These are phyloP conservation scores for Dallia pectoralis DNA, from an alignment of 2,797 vertebrate species.

Conservation along the genomic window DNA sequence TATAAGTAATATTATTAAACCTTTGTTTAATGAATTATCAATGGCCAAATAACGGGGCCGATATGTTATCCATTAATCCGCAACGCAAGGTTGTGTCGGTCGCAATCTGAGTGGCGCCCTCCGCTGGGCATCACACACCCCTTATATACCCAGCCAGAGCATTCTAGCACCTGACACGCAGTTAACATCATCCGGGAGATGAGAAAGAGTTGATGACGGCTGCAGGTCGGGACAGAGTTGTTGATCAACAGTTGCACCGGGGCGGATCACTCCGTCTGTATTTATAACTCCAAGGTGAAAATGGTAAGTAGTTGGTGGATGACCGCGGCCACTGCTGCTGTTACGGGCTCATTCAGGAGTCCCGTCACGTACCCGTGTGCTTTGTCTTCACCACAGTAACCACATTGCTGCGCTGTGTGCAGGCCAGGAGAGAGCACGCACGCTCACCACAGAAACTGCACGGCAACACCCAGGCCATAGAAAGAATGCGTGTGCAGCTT, in stretches of 20 bases:
- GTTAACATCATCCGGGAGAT: constrained; percentile 55
- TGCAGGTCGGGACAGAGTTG: constrained; percentile 37
- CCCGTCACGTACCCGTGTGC: constrained; percentile 68
- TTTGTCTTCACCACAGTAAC: constrained; percentile 58
- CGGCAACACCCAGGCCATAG: background rate
- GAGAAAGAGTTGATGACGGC: constrained; percentile 47
- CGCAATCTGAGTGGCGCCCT: constrained; percentile 36
- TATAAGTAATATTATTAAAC: constrained; percentile 2
- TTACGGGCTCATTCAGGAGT: constrained; percentile 62
- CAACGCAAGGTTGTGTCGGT: constrained; percentile 14
- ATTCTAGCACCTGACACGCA: constrained; percentile 53
- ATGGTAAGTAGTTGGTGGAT: constrained; percentile 68
- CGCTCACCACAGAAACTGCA: constrained; percentile 29
- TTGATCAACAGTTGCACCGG: constrained; percentile 53
- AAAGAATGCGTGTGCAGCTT: constrained; percentile 42
- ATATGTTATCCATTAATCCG: constrained; percentile 30
- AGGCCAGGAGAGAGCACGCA: constrained; percentile 45
- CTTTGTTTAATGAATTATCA: constrained; percentile 28
- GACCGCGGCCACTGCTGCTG: constrained; percentile 51
- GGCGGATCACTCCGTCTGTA: constrained; percentile 60
- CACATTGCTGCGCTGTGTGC: constrained; percentile 49
- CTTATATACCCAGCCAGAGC: constrained; percentile 60
- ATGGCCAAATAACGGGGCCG: constrained; percentile 24
- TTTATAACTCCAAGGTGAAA: constrained; percentile 68
- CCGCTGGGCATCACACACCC: constrained; percentile 33